Percentiles rank a stretch among this genome's conserved stretches.
Conservation (phyloP, 2,113 vertebrate genomes). For the Eurystomus gularis region DNA sequence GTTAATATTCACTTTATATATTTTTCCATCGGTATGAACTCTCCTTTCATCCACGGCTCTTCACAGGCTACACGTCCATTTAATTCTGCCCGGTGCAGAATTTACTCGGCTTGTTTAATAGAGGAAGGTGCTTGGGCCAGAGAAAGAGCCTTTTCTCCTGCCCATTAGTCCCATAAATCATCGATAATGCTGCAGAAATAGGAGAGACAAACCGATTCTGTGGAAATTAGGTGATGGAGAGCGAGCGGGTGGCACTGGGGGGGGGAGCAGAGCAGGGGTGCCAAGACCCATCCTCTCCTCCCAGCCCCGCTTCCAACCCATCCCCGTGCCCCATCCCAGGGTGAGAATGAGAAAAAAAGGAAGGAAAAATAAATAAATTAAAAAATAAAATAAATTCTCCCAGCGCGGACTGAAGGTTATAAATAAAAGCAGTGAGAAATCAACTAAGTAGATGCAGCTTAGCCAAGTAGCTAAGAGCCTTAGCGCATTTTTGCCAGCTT, state of each 20-base stretch:
- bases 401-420: neutral
- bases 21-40: neutral
- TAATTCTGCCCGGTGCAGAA: neutral
- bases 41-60: neutral
- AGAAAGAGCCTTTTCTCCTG: neutral
- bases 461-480: constrained; percentile 34
- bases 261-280: neutral
- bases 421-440: constrained; percentile 2
- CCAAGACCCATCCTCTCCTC: neutral
- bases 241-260: fast-evolving
- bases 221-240: neutral
- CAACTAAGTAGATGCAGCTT: constrained; percentile 10
- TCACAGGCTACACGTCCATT: neutral
- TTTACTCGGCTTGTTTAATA: neutral
- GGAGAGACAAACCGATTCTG: neutral
- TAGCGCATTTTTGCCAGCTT: constrained; percentile 42
- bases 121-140: neutral
- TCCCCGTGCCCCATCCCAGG: neutral
- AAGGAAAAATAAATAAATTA: neutral
- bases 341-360: neutral
- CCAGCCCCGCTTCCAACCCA: fast-evolving
- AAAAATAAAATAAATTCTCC: neutral
- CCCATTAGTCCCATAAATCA: neutral
- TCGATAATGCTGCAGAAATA: neutral
- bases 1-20: neutral